Conservation (phyloP, 2,797 vertebrate genomes). For the Amniataba percoides region DNA sequence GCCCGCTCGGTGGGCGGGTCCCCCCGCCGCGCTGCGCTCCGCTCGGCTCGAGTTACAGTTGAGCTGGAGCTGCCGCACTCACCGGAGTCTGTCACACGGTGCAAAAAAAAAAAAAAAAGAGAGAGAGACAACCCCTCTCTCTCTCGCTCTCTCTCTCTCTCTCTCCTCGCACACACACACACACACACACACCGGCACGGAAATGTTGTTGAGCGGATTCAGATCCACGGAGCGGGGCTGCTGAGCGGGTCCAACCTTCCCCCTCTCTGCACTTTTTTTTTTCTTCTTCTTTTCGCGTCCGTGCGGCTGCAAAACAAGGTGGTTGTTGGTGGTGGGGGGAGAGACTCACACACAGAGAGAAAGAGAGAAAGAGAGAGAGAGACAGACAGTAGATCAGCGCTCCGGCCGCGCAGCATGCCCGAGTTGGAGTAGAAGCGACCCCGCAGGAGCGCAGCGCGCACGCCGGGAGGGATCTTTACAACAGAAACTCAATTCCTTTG, state of each 20-base stretch:
- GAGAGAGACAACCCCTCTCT: too few species aligned
- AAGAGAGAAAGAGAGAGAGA: background rate
- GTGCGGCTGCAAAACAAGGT: constrained; percentile 16
- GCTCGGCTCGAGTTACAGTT: constrained; percentile 81
- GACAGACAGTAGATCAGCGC: constrained; percentile 50
- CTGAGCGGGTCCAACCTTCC: constrained; percentile 42
- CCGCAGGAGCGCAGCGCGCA: constrained; percentile 67
- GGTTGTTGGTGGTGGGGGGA: too few species aligned
- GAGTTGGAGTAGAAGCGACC: constrained; percentile 63
- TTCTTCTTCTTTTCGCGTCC: constrained; percentile 10
- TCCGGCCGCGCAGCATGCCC: constrained; percentile 60
- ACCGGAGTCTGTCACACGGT: constrained; percentile 43
- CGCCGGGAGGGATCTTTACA: constrained; percentile 74
- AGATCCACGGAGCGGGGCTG: constrained; percentile 29
- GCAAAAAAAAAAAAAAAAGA: background rate
- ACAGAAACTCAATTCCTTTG: constrained; percentile 69
- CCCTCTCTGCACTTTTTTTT: constrained; percentile 43
- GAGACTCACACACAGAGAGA: too few species aligned
- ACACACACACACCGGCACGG: constrained; percentile 45
- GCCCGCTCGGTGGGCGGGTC: constrained; percentile 71
- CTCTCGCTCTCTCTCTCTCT: too few species aligned
- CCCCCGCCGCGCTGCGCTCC: constrained; percentile 41
- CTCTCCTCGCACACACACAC: too few species aligned
- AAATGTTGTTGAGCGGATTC: constrained; percentile 54
- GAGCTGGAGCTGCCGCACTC: constrained; percentile 73